Percentiles rank a stretch among this genome's conserved stretches.
These are phyloP conservation scores for Spicauda simplicius DNA, from an alignment of 2,888 invertebrate genomes.

Conservation along the genomic window DNA sequence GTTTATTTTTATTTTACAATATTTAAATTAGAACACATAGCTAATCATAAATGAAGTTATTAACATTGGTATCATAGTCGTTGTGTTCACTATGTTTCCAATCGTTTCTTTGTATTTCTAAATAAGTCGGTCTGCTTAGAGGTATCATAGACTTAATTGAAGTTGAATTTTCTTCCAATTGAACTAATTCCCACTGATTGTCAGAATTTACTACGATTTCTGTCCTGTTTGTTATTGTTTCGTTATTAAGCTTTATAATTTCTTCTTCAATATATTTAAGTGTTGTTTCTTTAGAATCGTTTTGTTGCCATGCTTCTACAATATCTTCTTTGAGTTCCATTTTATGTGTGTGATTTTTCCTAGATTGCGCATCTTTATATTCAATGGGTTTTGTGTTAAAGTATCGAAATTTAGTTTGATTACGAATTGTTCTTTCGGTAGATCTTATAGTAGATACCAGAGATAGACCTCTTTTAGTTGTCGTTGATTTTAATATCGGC, in stretches of 20 bases:
- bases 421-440: neutral
- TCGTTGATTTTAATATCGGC: conserved; percentile 28
- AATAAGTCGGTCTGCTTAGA: conserved; percentile 55
- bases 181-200: conserved; percentile 40
- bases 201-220: too few relatives aligned
- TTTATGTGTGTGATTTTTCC: conserved; percentile 39
- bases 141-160: conserved; percentile 54
- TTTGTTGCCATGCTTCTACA: conserved; percentile 38
- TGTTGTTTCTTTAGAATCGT: conserved; percentile 29
- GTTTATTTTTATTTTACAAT: too few relatives aligned
- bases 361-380: neutral
- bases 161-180: conserved; percentile 43
- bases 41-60: conserved; percentile 36
- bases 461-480: neutral
- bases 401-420: conserved; percentile 1
- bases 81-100: conserved; percentile 57
- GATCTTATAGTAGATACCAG: neutral
- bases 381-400: conserved; percentile 8
- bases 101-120: conserved; percentile 59
- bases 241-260: conserved; percentile 29
- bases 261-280: conserved; percentile 37
- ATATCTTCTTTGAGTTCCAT: conserved; percentile 49
- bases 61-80: conserved; percentile 43
- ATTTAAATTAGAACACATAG: neutral
- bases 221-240: too few relatives aligned